Evolutionary conservation across 2,888 invertebrate genomes (phyloP), one percentile per base, ranked within the genome.

Genomic region (Ophion ellenae): DNA sequence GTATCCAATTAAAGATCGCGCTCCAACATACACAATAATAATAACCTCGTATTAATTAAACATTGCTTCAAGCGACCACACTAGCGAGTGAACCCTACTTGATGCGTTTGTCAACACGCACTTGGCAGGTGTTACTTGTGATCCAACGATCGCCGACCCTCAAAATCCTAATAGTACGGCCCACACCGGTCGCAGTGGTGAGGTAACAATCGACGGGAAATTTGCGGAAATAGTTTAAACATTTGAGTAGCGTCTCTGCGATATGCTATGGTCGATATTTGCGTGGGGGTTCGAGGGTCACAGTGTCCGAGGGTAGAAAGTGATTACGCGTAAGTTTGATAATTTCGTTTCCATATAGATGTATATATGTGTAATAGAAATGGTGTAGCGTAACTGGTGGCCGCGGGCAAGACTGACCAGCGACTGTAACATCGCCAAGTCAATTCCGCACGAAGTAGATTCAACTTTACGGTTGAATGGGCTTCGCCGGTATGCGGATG

Each of bases 401-500:
- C 70, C 70, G 14, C 36, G 53, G 70, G 81, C 75, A 64, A 83
- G 86, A 64, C 78, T 83, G 86, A 81, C 83, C 83, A 77, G 81
- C 81, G 75, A 76, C 75, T 81, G 86, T 86, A 83, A 86, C 83
- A 83, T 81, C 83, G 81, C 17, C 17, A 81, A 86, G 83, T 86
- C 86, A 86, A 86, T 86, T 86, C 73, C 81, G 70, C 70, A 74
- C 86, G 83, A 86, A 86, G 83, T 83, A 80, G 81, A 86, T 86
- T 83, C 78, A 86, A 86, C 86, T 86, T 78, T 83, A 86, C 86
- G 86, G 83, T 81, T 70, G 77, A 83, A 75, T 81, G 75, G 81
- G 78, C 83, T 81, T 69, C 64, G 73, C 78, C 75, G 74, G 53
- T 83, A 36, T 45, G 32, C 75, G 69, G 61, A 59, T 40, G 66